Evolutionary conservation across 2,113 vertebrate species (phyloP).

Genomic region (Forbesichthys agassizii): DNA sequence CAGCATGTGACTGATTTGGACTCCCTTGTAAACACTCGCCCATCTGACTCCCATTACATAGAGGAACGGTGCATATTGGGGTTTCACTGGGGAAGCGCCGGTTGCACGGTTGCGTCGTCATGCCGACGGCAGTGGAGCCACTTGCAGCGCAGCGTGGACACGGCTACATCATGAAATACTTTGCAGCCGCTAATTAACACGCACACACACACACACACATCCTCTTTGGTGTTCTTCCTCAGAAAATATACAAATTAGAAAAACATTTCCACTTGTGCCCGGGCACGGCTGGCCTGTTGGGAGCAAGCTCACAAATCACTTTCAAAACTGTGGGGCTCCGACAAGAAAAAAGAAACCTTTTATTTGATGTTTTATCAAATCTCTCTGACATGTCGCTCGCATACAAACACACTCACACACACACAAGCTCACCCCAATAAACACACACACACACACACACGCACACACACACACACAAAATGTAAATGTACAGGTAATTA

Average conservation of each 20-base stretch:
- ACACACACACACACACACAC: constrained; percentile 8
- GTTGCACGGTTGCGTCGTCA: neutral
- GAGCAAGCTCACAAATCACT: constrained; percentile 53
- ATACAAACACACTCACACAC: neutral
- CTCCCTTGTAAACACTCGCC: constrained; percentile 83
- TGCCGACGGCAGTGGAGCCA: neutral
- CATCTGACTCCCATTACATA: constrained; percentile 94
- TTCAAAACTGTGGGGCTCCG: neutral
- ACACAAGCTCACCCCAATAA: constrained; percentile 7
- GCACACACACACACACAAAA: constrained; percentile 2
- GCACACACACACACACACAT: constrained; percentile 62
- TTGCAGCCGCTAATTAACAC: constrained; percentile 76
- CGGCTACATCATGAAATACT: constrained; percentile 77
- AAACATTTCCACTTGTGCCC: constrained; percentile 73
- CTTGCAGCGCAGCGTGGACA: constrained; percentile 69
- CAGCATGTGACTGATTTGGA: constrained; percentile 70
- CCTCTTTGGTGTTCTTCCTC: constrained; percentile 63
- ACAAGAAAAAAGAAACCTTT: constrained; percentile 1
- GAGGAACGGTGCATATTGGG: constrained; percentile 87
- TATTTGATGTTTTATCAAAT: neutral
- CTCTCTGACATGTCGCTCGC: neutral
- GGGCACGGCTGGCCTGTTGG: constrained; percentile 44
- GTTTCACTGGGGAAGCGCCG: constrained; percentile 33
- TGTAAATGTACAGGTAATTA: neutral
- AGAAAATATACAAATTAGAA: constrained; percentile 80